Percentiles rank a stretch among this genome's conserved stretches.
phyloP scores from a whole-genome alignment of 2,888 invertebrate species.

The Ctenicera cuprea region DNA sequence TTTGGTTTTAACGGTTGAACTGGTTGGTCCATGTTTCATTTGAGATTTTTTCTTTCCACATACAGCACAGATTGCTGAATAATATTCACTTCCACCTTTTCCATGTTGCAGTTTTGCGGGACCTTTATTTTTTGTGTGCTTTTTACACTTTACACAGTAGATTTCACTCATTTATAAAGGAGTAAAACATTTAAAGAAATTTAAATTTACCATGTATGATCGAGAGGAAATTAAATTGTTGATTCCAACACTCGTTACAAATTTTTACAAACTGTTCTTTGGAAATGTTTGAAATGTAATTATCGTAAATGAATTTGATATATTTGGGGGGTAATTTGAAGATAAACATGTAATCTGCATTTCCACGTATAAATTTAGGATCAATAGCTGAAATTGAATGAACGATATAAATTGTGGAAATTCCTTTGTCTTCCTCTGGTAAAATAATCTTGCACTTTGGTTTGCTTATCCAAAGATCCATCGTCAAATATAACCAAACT shows the following conservation, averaged over 20 bases:
- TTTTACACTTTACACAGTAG: neutral
- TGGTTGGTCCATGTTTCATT: neutral
- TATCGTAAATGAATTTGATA: neutral
- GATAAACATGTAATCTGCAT: constrained; percentile 2
- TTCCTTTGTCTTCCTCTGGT: neutral
- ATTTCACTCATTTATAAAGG: constrained; percentile 8
- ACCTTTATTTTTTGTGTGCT: neutral
- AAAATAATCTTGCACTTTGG: neutral
- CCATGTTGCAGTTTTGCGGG: neutral
- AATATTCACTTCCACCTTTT: constrained; percentile 1
- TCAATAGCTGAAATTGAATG: constrained; percentile 5
- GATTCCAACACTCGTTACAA: constrained; percentile 5
- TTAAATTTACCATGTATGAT: neutral
- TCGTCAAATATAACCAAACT: constrained; percentile 5
- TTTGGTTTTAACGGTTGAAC: neutral
- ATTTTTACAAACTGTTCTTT: constrained; percentile 2
- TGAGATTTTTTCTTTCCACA: neutral
- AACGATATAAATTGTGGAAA: constrained; percentile 5
- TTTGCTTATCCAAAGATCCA: constrained; percentile 1
- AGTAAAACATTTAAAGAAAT: constrained; percentile 4
- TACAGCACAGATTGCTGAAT: no score
- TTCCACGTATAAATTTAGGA: constrained; percentile 5
- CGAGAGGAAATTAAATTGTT: neutral
- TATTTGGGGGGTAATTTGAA: neutral
- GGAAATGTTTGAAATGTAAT: neutral